phyloP scores from a whole-genome alignment of 1,140 invertebrate genomes.

The Phymorhynchus buccinoides region DNA sequence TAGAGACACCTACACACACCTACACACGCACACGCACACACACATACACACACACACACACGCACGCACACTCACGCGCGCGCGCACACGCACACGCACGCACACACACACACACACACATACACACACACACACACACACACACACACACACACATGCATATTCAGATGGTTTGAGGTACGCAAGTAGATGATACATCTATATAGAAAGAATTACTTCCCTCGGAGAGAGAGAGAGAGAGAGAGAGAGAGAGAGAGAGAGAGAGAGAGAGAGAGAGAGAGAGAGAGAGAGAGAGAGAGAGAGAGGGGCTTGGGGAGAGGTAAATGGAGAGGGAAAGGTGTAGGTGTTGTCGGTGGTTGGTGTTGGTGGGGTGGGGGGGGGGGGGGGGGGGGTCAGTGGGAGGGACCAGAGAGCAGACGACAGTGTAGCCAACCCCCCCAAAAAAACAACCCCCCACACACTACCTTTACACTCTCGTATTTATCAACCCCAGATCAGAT shows the following conservation, averaged over 20 bases:
- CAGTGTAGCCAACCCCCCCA: no score
- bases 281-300: constrained; percentile 1
- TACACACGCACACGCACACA: constrained; percentile 10
- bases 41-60: constrained; percentile 8
- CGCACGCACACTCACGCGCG: neutral
- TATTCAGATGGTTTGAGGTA: no score
- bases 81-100: neutral
- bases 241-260: constrained; percentile 17
- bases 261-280: constrained; percentile 17
- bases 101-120: neutral
- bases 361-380: no score
- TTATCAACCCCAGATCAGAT: no score
- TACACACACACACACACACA: constrained; percentile 13
- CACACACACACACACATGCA: constrained; percentile 14
- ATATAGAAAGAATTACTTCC: no score
- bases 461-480: no score
- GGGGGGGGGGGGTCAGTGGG: no score
- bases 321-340: no score
- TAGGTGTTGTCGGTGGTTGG: no score
- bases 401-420: no score
- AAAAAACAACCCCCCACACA: no score
- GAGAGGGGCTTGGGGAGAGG: neutral
- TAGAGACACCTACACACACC: constrained; percentile 4
- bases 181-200: no score
- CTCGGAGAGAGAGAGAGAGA: neutral